Conservation (phyloP, 1,140 invertebrate species). For the Adoxophyes honmai region DNA sequence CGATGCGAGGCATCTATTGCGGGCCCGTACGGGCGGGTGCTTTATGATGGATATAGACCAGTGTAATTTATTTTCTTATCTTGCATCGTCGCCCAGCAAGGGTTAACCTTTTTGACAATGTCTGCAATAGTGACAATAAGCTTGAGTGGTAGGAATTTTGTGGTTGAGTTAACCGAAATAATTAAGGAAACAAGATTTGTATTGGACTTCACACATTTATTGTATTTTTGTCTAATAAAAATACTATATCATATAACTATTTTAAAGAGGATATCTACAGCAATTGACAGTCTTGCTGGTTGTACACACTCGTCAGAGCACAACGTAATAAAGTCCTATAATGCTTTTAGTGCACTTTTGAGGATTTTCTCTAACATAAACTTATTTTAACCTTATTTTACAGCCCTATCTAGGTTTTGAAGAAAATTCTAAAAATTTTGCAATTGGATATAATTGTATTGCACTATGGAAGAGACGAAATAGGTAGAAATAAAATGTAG, state of each 20-base stretch:
- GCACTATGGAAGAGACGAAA: slow-evolving; percentile 51
- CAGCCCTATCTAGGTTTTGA: slow-evolving; percentile 57
- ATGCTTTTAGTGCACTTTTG: slow-evolving; percentile 50
- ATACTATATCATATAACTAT: slow-evolving; percentile 74
- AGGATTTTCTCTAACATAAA: slow-evolving; percentile 45
- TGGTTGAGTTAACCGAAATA: too few species aligned
- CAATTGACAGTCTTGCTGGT: slow-evolving; percentile 74
- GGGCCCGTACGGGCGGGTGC: too few species aligned
- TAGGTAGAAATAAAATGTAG: slow-evolving; percentile 12
- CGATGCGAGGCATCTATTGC: too few species aligned
- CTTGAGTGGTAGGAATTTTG: too few species aligned
- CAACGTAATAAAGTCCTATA: slow-evolving; percentile 41
- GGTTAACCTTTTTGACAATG: too few species aligned
- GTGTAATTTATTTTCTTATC: too few species aligned
- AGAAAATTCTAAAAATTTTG: slow-evolving; percentile 43
- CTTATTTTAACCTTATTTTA: slow-evolving; percentile 61
- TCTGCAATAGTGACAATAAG: too few species aligned
- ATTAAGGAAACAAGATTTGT: not conserved
- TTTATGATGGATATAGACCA: too few species aligned
- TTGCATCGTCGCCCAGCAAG: too few species aligned
- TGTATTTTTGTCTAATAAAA: slow-evolving; percentile 77
- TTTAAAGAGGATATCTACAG: slow-evolving; percentile 70
- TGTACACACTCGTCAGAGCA: slow-evolving; percentile 59
- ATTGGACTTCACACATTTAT: slow-evolving; percentile 76
- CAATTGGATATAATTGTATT: slow-evolving; percentile 61